phyloP scores from a whole-genome alignment of 2,888 invertebrate species.

The Tachina lurida region DNA sequence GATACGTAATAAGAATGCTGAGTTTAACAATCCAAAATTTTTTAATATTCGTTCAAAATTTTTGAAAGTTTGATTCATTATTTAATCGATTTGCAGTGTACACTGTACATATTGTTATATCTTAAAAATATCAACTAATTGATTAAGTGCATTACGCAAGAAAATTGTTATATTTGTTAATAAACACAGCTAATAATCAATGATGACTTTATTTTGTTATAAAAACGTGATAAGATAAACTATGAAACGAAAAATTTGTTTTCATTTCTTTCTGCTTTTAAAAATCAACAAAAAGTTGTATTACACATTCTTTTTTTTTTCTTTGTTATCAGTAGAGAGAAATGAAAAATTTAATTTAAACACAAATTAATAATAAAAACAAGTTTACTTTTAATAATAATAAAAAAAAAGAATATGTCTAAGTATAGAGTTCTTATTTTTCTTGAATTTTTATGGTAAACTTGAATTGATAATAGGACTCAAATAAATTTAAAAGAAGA shows the following conservation, averaged over 20 bases:
- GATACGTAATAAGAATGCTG: no score
- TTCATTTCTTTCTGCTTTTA: neutral
- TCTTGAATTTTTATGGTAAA: slow-evolving; percentile 24
- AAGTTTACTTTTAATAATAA: slow-evolving; percentile 39
- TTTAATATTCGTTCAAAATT: no score
- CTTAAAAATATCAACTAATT: no score
- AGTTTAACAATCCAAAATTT: no score
- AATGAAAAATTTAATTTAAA: slow-evolving; percentile 10
- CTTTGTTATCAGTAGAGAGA: slow-evolving; percentile 32
- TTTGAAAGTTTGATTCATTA: no score
- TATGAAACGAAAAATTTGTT: neutral
- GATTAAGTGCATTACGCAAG: neutral
- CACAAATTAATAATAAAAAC: slow-evolving; percentile 30
- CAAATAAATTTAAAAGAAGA: slow-evolving; percentile 7
- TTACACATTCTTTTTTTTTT: neutral
- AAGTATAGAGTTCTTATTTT: no score
- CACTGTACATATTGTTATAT: no score
- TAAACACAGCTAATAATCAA: slow-evolving; percentile 18
- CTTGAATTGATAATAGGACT: slow-evolving; percentile 41
- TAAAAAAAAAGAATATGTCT: neutral
- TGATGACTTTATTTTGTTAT: slow-evolving; percentile 27
- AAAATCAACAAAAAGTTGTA: slow-evolving; percentile 15
- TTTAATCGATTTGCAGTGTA: no score
- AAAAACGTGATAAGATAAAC: slow-evolving; percentile 57
- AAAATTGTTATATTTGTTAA: neutral